Conservation (phyloP, 2,888 invertebrate genomes). For the Zele albiditarsus region DNA sequence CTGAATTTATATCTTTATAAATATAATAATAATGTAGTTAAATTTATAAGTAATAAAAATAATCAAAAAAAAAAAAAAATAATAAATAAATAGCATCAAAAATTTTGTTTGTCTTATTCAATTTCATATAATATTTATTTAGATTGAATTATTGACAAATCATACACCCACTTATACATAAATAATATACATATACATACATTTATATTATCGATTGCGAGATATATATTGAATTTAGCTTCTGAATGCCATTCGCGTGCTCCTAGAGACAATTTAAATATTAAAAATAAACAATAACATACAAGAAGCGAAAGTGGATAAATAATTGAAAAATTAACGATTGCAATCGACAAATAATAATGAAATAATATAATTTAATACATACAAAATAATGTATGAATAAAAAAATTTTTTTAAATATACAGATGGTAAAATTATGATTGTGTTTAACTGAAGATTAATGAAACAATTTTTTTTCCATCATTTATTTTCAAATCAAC, state of each 20-base stretch:
- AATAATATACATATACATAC: no score
- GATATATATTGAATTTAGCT: conserved; percentile 19
- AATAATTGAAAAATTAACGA: conserved; percentile 3
- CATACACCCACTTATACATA: background rate
- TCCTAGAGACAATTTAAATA: background rate
- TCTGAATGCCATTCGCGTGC: conserved; percentile 15
- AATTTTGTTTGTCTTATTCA: background rate
- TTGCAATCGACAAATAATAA: background rate
- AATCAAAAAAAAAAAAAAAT: no score
- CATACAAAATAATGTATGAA: conserved; percentile 42
- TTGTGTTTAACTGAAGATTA: conserved; percentile 6
- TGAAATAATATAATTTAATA: conserved; percentile 40
- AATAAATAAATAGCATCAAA: background rate
- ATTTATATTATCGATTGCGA: background rate
- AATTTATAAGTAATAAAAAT: no score
- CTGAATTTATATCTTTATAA: no score
- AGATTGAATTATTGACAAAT: conserved; percentile 4
- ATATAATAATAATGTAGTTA: no score
- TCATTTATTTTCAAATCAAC: conserved; percentile 26
- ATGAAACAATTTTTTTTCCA: conserved; percentile 37
- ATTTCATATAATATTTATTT: conserved; percentile 2
- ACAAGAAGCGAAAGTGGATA: conserved; percentile 8
- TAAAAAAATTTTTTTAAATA: conserved; percentile 30
- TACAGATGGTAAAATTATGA: conserved; percentile 25
- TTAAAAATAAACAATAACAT: background rate